Base-by-base conservation (phyloP, 2,113 vertebrate species). In the Tragelaphus imberbis region DNA sequence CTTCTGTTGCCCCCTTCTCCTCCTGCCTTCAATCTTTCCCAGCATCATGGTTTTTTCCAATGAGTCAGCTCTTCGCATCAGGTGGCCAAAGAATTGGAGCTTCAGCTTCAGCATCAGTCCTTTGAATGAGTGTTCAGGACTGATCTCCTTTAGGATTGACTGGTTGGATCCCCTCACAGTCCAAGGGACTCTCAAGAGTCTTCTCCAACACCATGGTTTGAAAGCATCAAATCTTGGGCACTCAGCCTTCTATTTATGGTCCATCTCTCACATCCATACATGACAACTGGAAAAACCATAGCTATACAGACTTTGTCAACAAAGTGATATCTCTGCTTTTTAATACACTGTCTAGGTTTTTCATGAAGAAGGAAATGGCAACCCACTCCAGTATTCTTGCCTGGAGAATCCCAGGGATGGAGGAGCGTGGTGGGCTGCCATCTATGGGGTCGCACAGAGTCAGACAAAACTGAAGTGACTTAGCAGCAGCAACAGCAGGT, bases 391-490 rank as follows among this genome's bases (percentile, higher is more conserved):
- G 63, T 19, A 0, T 68, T n/a, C 63, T 68, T 19, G 63, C 63
- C 63, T n/a, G 3, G 63, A 68, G 63, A 68, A n/a, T 68, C 63
- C 63, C 63, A 68, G 63, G 63, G 63, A n/a, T 8, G 7, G 63
- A 17, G 33, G 63, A 65, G 33, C 15, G 0, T 65, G 63, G 30
- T 65, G 63, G 15, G 63, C 63, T 65, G 63, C 30, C 7, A 0
- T n/a, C 63, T 65, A 17, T 65, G 15, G 63, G 8, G 63, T 2
- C 1, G 7, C 63, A 65, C 30, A n/a, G 61, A 65, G 30, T 65
- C 0, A 0, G 63, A 65, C 63, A 65, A 0, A 7, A n/a, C 63
- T 17, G 63, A 65, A 17, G 63, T 8, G 7, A n/a, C 63, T 65
- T 65, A n/a, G 15, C 63, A n/a, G 63, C 63, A n/a, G 28, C 61